A percentile compares a stretch with the other conserved stretches of the same genome.
Evolutionary conservation across 1,140 invertebrate genomes (phyloP).

Genomic region (Ephestia elutella): DNA sequence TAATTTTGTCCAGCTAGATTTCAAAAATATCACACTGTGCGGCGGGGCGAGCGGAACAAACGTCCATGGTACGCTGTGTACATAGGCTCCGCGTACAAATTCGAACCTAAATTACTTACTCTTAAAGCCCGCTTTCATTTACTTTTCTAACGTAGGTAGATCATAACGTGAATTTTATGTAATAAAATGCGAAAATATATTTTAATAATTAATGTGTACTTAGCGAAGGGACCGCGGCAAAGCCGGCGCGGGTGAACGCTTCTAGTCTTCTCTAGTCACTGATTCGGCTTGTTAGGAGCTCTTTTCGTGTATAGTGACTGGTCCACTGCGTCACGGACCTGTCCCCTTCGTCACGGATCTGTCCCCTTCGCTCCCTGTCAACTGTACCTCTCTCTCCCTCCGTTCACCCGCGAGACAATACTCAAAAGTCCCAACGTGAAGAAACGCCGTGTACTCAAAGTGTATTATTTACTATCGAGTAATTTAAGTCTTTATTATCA

Average conservation of each 20-base stretch:
- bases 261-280: conserved; percentile 46
- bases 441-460: conserved; percentile 53
- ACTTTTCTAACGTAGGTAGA: conserved; percentile 71
- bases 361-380: conserved; percentile 22
- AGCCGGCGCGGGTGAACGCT: conserved; percentile 64
- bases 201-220: conserved; percentile 73
- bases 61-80: conserved; percentile 73
- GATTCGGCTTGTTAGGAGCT: conserved; percentile 11
- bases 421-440: conserved; percentile 52
- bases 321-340: no score
- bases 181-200: conserved; percentile 74
- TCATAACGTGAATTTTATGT: conserved; percentile 74
- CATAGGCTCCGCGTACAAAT: conserved; percentile 70
- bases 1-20: no score
- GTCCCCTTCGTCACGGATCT: conserved; percentile 15
- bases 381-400: conserved; percentile 23
- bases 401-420: conserved; percentile 68
- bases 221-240: conserved; percentile 65
- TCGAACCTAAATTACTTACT: conserved; percentile 64
- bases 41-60: conserved; percentile 55
- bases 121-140: conserved; percentile 65
- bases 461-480: conserved; percentile 25
- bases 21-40: no score
- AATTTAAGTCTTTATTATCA: conserved; percentile 13
- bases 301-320: conserved; percentile 10